A percentile compares a stretch with the other conserved stretches of the same genome.
Evolutionary conservation across 2,113 vertebrate species (phyloP).

Genomic region (Dicentrarchus labrax): DNA sequence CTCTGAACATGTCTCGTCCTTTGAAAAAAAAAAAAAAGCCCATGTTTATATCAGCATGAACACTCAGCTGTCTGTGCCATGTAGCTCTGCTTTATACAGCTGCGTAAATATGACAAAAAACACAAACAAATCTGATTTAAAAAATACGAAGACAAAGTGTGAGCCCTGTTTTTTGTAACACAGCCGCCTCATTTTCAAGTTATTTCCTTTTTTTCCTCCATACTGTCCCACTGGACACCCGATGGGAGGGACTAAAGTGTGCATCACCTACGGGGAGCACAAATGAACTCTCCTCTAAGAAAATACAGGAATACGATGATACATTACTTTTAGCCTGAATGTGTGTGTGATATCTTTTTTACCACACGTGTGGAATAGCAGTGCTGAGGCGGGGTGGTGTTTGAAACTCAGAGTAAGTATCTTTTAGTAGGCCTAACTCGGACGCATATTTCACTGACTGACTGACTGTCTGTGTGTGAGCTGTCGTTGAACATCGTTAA

Average conservation of each 20-base stretch:
- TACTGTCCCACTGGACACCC: neutral
- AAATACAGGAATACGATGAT: neutral
- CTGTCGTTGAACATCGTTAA: neutral
- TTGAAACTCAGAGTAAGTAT: conserved; percentile 55
- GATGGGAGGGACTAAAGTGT: conserved; percentile 69
- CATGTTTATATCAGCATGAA: rapidly evolving
- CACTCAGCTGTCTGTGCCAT: neutral
- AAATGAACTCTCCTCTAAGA: neutral
- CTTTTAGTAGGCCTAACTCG: neutral
- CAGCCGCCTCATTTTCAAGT: neutral
- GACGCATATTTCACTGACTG: neutral
- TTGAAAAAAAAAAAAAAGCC: too few species aligned
- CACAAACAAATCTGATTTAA: neutral
- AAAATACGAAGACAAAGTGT: rapidly evolving
- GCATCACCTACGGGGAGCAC: conserved; percentile 44
- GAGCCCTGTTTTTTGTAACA: too few species aligned
- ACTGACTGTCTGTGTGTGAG: neutral
- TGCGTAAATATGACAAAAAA: neutral
- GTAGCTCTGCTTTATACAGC: neutral
- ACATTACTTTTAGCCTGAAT: neutral
- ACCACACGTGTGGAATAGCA: neutral
- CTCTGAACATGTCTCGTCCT: neutral
- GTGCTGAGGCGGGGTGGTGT: neutral
- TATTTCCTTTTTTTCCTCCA: neutral
- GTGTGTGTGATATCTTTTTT: rapidly evolving